Percentiles rank a stretch among this genome's conserved stretches.
Conservation (phyloP, 2,888 invertebrate genomes). For the Tetranychus piercei region DNA sequence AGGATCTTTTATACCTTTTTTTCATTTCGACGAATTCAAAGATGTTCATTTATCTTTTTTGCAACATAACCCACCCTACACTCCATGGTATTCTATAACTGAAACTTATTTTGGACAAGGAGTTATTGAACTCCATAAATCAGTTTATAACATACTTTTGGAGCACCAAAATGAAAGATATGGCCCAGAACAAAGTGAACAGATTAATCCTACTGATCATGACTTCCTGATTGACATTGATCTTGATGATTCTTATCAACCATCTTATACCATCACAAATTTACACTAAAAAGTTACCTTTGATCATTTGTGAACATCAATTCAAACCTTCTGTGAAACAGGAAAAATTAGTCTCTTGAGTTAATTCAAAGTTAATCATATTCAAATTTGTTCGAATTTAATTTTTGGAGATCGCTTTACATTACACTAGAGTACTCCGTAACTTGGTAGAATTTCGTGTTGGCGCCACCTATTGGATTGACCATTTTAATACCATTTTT, state of each 20-base stretch:
- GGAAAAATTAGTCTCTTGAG: too few relatives aligned
- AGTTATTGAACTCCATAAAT: not conserved
- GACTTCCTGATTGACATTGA: not conserved
- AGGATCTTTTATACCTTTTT: not conserved
- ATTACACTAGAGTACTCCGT: too few relatives aligned
- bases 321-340: too few relatives aligned
- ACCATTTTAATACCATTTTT: too few relatives aligned
- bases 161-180: not conserved
- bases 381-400: too few relatives aligned
- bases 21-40: constrained; percentile 7
- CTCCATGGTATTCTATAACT: not conserved
- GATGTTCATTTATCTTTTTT: constrained; percentile 9
- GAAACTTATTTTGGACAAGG: not conserved
- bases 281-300: not conserved
- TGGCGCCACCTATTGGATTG: too few relatives aligned
- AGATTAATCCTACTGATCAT: not conserved
- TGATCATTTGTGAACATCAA: too few relatives aligned
- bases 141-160: not conserved
- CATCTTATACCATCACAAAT: not conserved
- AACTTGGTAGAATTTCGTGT: too few relatives aligned
- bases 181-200: not conserved
- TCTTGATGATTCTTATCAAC: not conserved
- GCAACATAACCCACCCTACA: constrained; percentile 8
- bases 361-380: too few relatives aligned
- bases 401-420: too few relatives aligned